Base-by-base conservation (phyloP, 1,140 invertebrate species). In the Calephelis virginiensis region DNA sequence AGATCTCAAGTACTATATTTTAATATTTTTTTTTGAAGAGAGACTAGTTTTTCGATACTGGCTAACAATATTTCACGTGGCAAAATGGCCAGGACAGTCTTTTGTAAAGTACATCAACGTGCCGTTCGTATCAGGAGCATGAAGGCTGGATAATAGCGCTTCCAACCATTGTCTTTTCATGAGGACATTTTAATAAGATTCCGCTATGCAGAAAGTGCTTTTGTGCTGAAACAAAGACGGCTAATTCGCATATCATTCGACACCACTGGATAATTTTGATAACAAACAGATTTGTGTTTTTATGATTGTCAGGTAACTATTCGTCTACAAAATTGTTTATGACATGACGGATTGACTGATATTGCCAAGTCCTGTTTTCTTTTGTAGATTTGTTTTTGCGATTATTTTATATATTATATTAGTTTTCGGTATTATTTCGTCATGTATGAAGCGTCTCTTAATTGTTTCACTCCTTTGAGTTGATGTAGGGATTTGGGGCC, bases 121-220 rank as follows among this genome's bases (percentile, higher is more conserved):
- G 50, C 50, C 8, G 50, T 8, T 28, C 28, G 5, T 37, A 6
- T 8, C 8, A 56, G 28, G 17, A 40, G 37, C 14, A 1, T 43
- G 37, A 12, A 46, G 13, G 60, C 43, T 43, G 38, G 9, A 46
- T 46, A 13, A 61, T 43, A 11, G 60, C 37, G n/a, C 9, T 61
- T 12, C 60, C n/a, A 61, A 12, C 43, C 43, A 14, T 61, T 40
- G 60, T 61, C 9, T 45, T 38, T 43, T 38, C 13, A 61, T 14
- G 38, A 61, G 17, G 40, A 45, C 13, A 43, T 43, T 28, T 61
- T 43, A 61, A 61, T 61, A 61, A 14, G 53, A 56, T 56, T 56
- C 13, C 40, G 17, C 40, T 48, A n/a, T 48, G 8, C 46, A 6
- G 28, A 48, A 49, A 48, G 43, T 17, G 62, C 47, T 46, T 43